Base-by-base conservation (phyloP, 2,888 invertebrate species). In the Nymphalis urticae region DNA sequence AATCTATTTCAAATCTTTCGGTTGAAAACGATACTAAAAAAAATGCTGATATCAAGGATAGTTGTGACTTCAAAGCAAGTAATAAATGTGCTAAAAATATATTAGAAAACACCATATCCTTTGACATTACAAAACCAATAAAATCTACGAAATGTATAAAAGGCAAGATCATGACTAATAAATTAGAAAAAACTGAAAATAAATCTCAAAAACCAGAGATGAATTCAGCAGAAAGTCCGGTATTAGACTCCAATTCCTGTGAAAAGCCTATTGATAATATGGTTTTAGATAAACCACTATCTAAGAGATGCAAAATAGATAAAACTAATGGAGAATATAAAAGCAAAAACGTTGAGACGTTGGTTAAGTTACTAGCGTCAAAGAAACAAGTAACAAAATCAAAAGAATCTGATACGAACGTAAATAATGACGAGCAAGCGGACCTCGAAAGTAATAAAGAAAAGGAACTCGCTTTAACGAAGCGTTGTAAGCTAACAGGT, bases 401-500 rank as follows among this genome's bases (percentile, higher is more conserved):
- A 69, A 73, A 56, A 10, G 72, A 73, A 59, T 32, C 69, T 24
- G 75, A 73, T n/a, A 64, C 67, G 4, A 72, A 66, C 9, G 68
- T 66, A 10, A 72, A 68, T 7, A 68, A 74, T 32, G 53, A 62
- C 0, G 72, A 75, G 6, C 62, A 61, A 48, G 62, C 62, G 36
- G 76, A 76, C 17, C 58, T 66, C 13, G 74, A 73, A 36, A 64
- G 60, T 2, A 60, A 74, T 32, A 72, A 68, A 48, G 78, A 77
- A 7, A 76, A 73, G 47, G 78, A 76, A 58, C 75, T 74, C 42
- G 67, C 66, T 8, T 62, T 73, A 42, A 65, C 75, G 16, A 89
- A 89, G 71, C 82, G 89, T 32, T 85, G 86, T 72, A 90, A 89
- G 75, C 73, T 87, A 42, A 71, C 80, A 17, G 62, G 72, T 10